Base-by-base conservation (phyloP, 2,888 invertebrate genomes). In the Hypena proboscidalis region DNA sequence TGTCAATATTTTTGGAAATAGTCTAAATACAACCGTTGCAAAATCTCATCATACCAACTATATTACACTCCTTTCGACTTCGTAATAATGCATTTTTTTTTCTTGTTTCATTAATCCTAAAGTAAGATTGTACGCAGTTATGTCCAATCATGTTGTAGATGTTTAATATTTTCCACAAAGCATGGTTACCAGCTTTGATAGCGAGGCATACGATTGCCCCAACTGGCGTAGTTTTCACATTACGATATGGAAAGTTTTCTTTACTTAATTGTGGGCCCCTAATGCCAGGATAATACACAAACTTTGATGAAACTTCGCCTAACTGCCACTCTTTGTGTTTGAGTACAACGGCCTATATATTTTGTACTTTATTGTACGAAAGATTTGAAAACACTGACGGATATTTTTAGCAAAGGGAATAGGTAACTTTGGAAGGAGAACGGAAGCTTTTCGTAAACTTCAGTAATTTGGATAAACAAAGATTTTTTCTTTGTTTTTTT, bases 141-240 rank as follows among this genome's bases (percentile, higher is more conserved):
- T n/a, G n/a, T n/a, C n/a, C n/a, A n/a, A n/a, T n/a, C n/a, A n/a
- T n/a, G n/a, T n/a, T n/a, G n/a, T n/a, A n/a, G n/a, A n/a, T n/a
- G n/a, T n/a, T n/a, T n/a, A n/a, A n/a, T n/a, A 23, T 13, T 27
- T 4, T 8, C 1, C 2, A 0, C 2, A 10, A 11, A 26, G 2
- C 22, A 15, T 10, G 26, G 51, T 4, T 7, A 29, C 34, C 14
- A 15, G 5, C 51, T 42, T 35, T 47, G 49, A 65, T 65, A 51
- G 58, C 66, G 35, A 38, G 36, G 42, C 44, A 33, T 49, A 50
- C 41, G 43, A 52, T 52, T 57, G 42, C 49, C 35, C 23, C 19
- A n/a, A n/a, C n/a, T n/a, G n/a, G 14, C 44, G 38, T 49, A 58
- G 59, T 62, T 61, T 61, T 47, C 52, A 58, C 52, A 49, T 58